Evolutionary conservation across 1,140 invertebrate genomes (phyloP), one percentile per base, ranked within the genome.

Genomic region (Brachionus koreanus): DNA sequence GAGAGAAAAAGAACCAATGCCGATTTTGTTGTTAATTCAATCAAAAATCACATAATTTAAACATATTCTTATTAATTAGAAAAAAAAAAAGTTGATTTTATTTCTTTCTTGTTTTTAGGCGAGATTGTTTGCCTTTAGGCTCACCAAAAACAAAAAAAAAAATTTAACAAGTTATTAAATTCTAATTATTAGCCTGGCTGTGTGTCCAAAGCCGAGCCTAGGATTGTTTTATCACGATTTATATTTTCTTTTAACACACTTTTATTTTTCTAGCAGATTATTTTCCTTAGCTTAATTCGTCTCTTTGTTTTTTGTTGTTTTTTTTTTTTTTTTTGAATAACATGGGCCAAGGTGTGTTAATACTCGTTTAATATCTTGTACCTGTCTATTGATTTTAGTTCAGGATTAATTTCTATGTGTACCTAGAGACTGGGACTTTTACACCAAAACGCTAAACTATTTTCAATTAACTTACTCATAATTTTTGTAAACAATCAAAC

Each of bases 1-100:
- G 5, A 7, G 39, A 39, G 6, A 69, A 39, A 39, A 33, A 39
- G n/a, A 69, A 46, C 10, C 10, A 46, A 2, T 65, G 65, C 65
- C 65, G 65, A 69, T 65, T 29, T 29, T 2, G 29, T 29, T 65
- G 63, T 65, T 65, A 65, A 35, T 69, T 69, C 37, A 69, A 69
- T 69, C 65, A 69, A 69, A 69, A 69, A 69, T 69, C 65, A 69
- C 65, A 69, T 69, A 69, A 69, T 69, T 69, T 69, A 69, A 69
- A 69, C 65, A 69, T 69, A 69, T 69, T 37, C 5, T 37, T 39
- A n/a, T 69, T 69, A 69, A 69, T 69, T 69, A 69, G 39, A 1
- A 29, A 29, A 29, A 69, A 1, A 29, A 29, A 29, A 29, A 69
- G 65, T 69, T n/a, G 65, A 69, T 69, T 19, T 4, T 69, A 10